Base-by-base conservation (phyloP, 2,797 vertebrate genomes). In the Micropoecilia bifurca region DNA sequence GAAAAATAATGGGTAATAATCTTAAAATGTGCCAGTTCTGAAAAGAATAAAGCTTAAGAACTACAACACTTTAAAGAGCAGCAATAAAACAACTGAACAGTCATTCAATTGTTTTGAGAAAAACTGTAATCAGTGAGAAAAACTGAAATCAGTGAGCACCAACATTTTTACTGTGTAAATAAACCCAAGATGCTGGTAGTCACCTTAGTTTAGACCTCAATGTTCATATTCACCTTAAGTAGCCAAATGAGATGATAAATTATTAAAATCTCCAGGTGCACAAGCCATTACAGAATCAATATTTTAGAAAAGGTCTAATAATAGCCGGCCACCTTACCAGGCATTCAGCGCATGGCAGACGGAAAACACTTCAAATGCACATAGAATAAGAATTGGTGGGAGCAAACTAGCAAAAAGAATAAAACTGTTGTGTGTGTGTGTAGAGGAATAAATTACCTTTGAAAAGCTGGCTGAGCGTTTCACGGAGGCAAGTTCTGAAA, bases 171-270 rank as follows among this genome's bases (percentile, higher is more conserved):
- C 39, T 43, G 39, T 69, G 39, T 43, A 13, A 41, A 25, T 69
- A 41, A 25, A 43, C 3, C 36, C 12, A 43, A 71, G n/a, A 76
- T 3, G 28, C 25, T 76, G 57, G 76, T 10, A 59, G 45, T 87
- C 66, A 71, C 47, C 9, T 6, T 28, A 73, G 59, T 39, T 66
- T 77, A 83, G 53, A 82, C 83, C 74, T 82, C 57, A 69, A 71
- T 55, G 82, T 83, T 82, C 33, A 79, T 72, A 89, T 89, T 90
- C 88, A 92, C 84, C 75, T 83, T 89, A 80, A 75, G 76, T 73
- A 80, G 20, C 78, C 83, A 89, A 91, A 93, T 92, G 3, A 91
- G 81, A 16, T 75, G 50, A 82, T 93, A 81, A 92, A 93, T 91
- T 87, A 90, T 94, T 90, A 33, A 93, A 28, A 74, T 77, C 25